Conservation (phyloP, 2,888 invertebrate species). For the Silvanus unidentatus region DNA sequence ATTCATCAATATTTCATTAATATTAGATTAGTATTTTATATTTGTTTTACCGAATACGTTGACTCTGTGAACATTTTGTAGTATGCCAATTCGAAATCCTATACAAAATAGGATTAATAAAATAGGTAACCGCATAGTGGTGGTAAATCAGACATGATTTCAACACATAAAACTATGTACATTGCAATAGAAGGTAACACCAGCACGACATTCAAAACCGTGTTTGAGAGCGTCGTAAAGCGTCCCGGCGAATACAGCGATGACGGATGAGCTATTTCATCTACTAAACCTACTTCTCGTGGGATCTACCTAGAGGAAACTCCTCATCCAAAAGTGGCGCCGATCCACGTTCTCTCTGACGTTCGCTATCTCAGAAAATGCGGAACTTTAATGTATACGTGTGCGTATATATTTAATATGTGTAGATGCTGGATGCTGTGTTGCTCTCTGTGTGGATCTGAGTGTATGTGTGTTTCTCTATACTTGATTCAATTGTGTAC, state of each 20-base stretch:
- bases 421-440: too few species aligned
- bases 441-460: too few species aligned
- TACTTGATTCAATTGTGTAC: too few species aligned
- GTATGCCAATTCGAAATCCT: conserved; percentile 1
- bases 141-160: conserved; percentile 2
- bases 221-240: conserved; percentile 1
- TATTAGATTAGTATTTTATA: too few species aligned
- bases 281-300: conserved; percentile 9
- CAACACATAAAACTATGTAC: conserved; percentile 1
- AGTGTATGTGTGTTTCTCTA: too few species aligned
- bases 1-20: too few species aligned
- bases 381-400: not conserved
- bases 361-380: not conserved
- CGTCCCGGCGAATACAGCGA: not conserved
- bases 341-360: too few species aligned
- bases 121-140: conserved; percentile 3
- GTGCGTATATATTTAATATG: too few species aligned
- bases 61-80: conserved; percentile 3
- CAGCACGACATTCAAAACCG: not conserved
- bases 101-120: not conserved
- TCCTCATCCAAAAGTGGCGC: not conserved
- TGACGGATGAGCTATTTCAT: conserved; percentile 16
- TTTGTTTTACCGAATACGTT: conserved; percentile 12
- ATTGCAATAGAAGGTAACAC: not conserved
- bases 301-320: conserved; percentile 1